Evolutionary conservation across 2,888 invertebrate genomes (phyloP).

Genomic region (Spisula solida): DNA sequence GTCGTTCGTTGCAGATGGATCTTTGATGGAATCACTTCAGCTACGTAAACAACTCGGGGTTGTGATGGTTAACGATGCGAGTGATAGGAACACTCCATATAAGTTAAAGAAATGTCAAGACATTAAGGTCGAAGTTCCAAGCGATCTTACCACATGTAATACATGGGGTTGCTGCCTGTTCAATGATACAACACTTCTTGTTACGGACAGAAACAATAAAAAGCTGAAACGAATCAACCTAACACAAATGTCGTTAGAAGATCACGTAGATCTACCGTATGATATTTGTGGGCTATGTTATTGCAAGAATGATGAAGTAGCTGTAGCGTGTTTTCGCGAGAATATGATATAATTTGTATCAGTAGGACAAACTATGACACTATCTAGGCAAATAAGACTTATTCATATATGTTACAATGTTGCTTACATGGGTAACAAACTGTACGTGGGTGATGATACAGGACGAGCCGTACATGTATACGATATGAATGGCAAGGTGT

Average conservation of each 20-base stretch:
- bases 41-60: neutral
- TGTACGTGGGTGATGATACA: neutral
- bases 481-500: neutral
- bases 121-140: no score
- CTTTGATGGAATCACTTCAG: neutral
- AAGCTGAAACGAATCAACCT: no score
- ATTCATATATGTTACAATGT: neutral
- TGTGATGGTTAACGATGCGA: neutral
- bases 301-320: neutral
- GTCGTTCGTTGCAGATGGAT: neutral
- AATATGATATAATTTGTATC: slow-evolving; percentile 14
- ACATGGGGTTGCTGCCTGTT: no score
- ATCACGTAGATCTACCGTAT: neutral
- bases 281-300: neutral
- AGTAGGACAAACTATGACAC: slow-evolving; percentile 13
- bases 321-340: neutral
- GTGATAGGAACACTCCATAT: no score
- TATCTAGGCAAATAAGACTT: neutral
- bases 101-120: no score
- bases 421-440: neutral
- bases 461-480: neutral
- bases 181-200: no score
- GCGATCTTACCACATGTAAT: no score
- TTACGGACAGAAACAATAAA: no score
- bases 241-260: no score